Conservation (phyloP, 2,797 vertebrate genomes). For the Coilia nasus region DNA sequence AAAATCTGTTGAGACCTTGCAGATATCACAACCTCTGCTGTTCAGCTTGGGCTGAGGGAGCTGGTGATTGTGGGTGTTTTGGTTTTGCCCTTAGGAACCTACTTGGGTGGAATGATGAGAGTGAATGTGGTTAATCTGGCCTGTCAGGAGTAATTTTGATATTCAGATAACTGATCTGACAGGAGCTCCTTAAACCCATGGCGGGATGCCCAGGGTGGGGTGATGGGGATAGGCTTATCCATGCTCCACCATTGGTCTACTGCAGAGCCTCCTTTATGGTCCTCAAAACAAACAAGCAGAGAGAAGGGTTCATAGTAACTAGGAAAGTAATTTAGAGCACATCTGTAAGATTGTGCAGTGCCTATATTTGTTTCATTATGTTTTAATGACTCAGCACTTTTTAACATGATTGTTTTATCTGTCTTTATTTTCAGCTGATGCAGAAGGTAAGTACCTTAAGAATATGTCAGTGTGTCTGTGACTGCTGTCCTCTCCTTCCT, state of each 20-base stretch:
- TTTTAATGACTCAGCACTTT: neutral
- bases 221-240: neutral
- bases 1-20: neutral
- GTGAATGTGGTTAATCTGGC: conserved; percentile 62
- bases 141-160: conserved; percentile 66
- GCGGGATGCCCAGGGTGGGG: conserved; percentile 6
- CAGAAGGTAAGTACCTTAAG: neutral
- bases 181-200: conserved; percentile 17
- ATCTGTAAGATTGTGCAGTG: neutral
- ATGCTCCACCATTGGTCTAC: neutral
- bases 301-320: neutral
- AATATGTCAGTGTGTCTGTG: neutral
- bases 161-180: conserved; percentile 53
- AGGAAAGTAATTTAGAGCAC: neutral
- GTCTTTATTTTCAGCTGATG: conserved; percentile 1
- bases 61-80: conserved; percentile 25
- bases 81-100: conserved; percentile 45
- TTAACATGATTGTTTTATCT: neutral
- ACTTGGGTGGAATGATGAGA: conserved; percentile 58
- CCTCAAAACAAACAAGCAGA: neutral
- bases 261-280: neutral
- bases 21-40: too few relatives aligned
- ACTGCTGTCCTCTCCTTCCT: neutral
- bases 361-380: neutral
- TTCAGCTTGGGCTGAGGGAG: neutral